Evolutionary conservation across 1,140 invertebrate genomes (phyloP).

Genomic region (Apis cerana): DNA sequence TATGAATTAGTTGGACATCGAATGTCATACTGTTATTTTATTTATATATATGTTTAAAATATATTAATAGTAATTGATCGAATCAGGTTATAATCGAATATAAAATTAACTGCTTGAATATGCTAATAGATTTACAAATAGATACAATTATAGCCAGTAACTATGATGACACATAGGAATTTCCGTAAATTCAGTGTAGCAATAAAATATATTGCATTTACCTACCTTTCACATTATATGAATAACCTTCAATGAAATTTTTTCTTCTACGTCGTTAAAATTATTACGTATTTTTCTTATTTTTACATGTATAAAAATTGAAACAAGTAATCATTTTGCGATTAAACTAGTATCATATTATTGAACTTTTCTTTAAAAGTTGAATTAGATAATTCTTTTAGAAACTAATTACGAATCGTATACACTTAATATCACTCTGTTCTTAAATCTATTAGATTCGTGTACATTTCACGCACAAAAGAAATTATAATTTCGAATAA

Average conservation of each 20-base stretch:
- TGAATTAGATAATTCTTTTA: neutral
- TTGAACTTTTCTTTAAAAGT: neutral
- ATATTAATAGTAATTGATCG: neutral
- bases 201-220: conserved; percentile 7
- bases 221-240: conserved; percentile 4
- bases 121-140: conserved; percentile 24
- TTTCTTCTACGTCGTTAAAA: conserved; percentile 6
- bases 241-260: conserved; percentile 10
- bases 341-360: neutral
- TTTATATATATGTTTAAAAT: neutral
- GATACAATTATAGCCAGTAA: neutral
- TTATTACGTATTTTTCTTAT: neutral
- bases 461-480: neutral
- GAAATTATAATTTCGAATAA: neutral
- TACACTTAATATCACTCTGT: no score
- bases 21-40: neutral
- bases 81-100: neutral
- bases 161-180: conserved; percentile 52
- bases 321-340: neutral
- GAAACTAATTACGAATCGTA: neutral
- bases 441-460: neutral
- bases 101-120: neutral
- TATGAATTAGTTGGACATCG: neutral
- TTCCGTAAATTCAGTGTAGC: conserved; percentile 41
- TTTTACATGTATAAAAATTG: neutral